phyloP scores from a whole-genome alignment of 2,797 vertebrate genomes.

The Holocentrus rufus region DNA sequence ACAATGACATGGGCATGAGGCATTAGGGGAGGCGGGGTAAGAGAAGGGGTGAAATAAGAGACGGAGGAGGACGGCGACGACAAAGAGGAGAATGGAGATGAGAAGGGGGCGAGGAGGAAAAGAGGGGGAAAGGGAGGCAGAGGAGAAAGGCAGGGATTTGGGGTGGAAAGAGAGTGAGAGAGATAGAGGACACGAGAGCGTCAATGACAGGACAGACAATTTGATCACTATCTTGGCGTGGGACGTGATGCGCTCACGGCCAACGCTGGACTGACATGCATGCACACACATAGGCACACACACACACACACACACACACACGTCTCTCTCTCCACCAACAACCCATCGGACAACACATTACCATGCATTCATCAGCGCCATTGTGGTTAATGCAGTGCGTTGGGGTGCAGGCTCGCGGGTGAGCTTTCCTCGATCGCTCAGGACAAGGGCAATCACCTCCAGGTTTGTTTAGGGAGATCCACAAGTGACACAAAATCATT shows the following conservation, averaged over 20 bases:
- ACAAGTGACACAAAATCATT: constrained; percentile 63
- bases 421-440: not conserved
- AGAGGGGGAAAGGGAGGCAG: too few relatives aligned
- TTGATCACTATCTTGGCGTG: constrained; percentile 82
- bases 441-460: constrained; percentile 33
- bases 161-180: not conserved
- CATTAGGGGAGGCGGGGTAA: not conserved
- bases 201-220: constrained; percentile 79
- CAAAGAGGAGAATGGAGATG: not conserved
- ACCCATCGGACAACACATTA: constrained; percentile 68
- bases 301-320: constrained; percentile 25
- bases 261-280: constrained; percentile 37
- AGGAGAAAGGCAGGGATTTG: not conserved
- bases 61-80: constrained; percentile 15
- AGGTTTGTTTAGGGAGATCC: constrained; percentile 57
- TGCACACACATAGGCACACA: constrained; percentile 11
- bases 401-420: constrained; percentile 38
- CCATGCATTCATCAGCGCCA: constrained; percentile 67
- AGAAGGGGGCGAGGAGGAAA: not conserved
- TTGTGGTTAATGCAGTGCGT: constrained; percentile 73
- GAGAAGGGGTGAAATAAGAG: not conserved
- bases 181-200: constrained; percentile 26
- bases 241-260: constrained; percentile 77
- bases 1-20: not conserved
- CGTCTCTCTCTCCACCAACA: constrained; percentile 34